Conservation (phyloP, 1,140 invertebrate species). For the Manduca sexta region DNA sequence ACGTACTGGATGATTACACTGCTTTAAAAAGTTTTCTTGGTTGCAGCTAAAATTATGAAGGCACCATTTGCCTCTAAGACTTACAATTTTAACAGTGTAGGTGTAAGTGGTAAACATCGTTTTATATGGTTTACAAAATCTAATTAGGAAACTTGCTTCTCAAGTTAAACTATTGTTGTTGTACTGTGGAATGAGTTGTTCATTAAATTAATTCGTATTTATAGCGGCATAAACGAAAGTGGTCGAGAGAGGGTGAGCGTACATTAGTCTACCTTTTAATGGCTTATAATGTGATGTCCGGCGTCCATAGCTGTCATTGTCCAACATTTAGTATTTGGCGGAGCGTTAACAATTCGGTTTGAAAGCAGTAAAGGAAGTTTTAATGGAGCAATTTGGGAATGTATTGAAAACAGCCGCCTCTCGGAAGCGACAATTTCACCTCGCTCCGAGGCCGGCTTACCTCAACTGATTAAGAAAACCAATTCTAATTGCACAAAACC, state of each 20-base stretch:
- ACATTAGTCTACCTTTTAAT: too few relatives aligned
- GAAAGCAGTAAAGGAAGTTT: constrained; percentile 46
- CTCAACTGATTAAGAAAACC: constrained; percentile 30
- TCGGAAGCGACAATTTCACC: constrained; percentile 29
- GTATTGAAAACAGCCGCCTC: constrained; percentile 44
- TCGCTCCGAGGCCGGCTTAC: constrained; percentile 13
- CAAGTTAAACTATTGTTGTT: too few relatives aligned
- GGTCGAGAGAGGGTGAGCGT: too few relatives aligned
- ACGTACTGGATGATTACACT: constrained; percentile 30
- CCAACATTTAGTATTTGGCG: constrained; percentile 29
- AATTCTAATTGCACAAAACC: constrained; percentile 20
- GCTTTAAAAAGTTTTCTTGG: constrained; percentile 25
- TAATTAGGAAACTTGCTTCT: background rate
- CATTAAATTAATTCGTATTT: too few relatives aligned
- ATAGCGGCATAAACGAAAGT: too few relatives aligned
- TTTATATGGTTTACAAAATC: background rate
- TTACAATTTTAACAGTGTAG: too few relatives aligned
- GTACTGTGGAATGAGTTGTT: too few relatives aligned
- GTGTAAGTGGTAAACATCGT: background rate
- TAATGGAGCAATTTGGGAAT: constrained; percentile 59
- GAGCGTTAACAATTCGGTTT: constrained; percentile 42
- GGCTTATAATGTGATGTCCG: constrained; percentile 1
- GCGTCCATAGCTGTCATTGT: constrained; percentile 24
- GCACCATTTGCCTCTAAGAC: background rate
- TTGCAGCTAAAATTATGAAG: constrained; percentile 12